These are phyloP conservation scores for Bufotes viridis DNA, from an alignment of 2,797 vertebrate genomes.

Conservation along the genomic window DNA sequence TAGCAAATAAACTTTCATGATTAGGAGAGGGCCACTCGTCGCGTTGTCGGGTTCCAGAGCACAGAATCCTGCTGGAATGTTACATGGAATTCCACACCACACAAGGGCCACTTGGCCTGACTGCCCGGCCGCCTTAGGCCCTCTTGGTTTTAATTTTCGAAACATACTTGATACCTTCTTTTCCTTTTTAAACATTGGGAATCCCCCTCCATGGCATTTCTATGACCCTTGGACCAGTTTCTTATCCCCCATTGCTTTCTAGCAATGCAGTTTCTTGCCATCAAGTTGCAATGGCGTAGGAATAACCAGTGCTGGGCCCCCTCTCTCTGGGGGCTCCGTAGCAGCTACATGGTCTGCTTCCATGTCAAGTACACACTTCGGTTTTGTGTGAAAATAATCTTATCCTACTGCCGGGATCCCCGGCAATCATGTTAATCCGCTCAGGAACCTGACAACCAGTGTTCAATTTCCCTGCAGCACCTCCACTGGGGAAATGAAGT, in stretches of 20 bases:
- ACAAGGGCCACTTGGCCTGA: neutral
- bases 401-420: no score
- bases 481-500: neutral
- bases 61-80: neutral
- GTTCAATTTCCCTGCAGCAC: no score
- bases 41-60: neutral
- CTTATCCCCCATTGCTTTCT: neutral
- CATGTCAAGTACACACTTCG: neutral
- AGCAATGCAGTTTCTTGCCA: neutral
- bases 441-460: no score
- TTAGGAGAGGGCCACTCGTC: conserved; percentile 37
- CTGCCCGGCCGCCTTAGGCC: neutral
- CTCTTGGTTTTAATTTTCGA: neutral
- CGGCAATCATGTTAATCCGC: no score
- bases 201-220: neutral
- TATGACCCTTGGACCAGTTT: neutral
- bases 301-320: neutral
- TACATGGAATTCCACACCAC: neutral
- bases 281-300: neutral
- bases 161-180: neutral
- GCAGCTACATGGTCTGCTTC: neutral
- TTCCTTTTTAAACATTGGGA: neutral
- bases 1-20: conserved; percentile 13
- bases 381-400: no score
- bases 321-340: neutral